These are phyloP conservation scores for Drosophila villosipedis DNA, from an alignment of 2,888 invertebrate species.

Conservation along the genomic window DNA sequence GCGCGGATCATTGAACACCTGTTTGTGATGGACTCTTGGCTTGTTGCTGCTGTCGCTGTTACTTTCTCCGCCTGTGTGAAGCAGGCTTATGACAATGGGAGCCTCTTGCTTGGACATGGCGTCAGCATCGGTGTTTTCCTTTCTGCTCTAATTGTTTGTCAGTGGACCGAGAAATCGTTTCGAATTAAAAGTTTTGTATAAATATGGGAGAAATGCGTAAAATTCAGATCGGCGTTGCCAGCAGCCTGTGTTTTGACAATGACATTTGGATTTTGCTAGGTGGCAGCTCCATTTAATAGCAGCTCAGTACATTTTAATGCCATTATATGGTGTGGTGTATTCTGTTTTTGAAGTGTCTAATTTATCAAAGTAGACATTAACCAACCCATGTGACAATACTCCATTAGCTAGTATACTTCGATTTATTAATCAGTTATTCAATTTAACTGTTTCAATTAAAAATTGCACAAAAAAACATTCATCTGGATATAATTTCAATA, in stretches of 20 bases:
- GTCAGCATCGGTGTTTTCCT: slow-evolving; percentile 7
- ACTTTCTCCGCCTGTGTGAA: not conserved
- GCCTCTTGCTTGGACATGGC: slow-evolving; percentile 49
- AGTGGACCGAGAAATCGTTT: slow-evolving; percentile 18
- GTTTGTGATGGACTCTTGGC: slow-evolving; percentile 3
- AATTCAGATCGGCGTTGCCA: slow-evolving; percentile 31
- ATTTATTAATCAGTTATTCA: not conserved
- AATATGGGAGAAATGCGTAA: not conserved
- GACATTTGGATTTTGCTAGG: not conserved
- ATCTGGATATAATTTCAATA: not conserved
- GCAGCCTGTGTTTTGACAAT: slow-evolving; percentile 10
- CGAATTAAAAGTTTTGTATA: slow-evolving; percentile 11
- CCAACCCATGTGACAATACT: not conserved
- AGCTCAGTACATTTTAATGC: not conserved
- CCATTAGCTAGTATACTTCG: not conserved
- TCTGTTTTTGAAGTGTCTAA: not conserved
- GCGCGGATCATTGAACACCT: slow-evolving; percentile 88
- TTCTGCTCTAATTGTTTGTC: slow-evolving; percentile 7
- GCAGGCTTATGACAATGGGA: not conserved
- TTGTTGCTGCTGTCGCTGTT: not conserved
- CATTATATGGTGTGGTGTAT: not conserved
- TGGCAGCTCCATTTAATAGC: slow-evolving; percentile 22
- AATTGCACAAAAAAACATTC: not conserved
- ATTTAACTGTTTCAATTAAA: no score
- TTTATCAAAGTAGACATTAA: slow-evolving; percentile 3